phyloP scores from a whole-genome alignment of 2,888 invertebrate genomes.

The Teleiodes luculella region DNA sequence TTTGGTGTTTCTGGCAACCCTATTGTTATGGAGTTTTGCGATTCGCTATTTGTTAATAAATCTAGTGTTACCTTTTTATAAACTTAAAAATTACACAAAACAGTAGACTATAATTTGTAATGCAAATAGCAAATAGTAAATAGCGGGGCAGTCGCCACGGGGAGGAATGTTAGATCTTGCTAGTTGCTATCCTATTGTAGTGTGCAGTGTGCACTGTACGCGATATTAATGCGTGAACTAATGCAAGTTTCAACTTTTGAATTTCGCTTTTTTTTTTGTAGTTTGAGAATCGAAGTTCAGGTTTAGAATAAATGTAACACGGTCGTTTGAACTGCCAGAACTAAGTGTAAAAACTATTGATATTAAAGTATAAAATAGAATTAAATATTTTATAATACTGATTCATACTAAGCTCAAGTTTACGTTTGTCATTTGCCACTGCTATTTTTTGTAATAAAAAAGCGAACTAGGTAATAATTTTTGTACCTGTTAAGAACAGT shows the following conservation, averaged over 20 bases:
- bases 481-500: no score
- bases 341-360: neutral
- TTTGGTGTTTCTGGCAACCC: no score
- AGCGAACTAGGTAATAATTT: neutral
- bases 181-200: constrained; percentile 12
- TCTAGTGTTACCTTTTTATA: neutral
- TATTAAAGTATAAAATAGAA: neutral
- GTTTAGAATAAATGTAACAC: no score
- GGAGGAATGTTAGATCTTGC: constrained; percentile 22
- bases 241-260: neutral
- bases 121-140: no score
- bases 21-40: neutral
- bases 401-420: neutral
- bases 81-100: no score
- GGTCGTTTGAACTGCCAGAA: constrained; percentile 5
- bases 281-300: no score
- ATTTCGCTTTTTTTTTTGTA: neutral
- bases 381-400: neutral
- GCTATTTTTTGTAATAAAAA: neutral
- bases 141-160: neutral
- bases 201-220: neutral
- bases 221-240: neutral
- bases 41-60: neutral
- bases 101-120: no score
- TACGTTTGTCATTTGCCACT: neutral